Percentiles rank a stretch among this genome's conserved stretches.
These are phyloP conservation scores for Nannoperca obscura DNA, from an alignment of 2,797 vertebrate species.

Conservation along the genomic window DNA sequence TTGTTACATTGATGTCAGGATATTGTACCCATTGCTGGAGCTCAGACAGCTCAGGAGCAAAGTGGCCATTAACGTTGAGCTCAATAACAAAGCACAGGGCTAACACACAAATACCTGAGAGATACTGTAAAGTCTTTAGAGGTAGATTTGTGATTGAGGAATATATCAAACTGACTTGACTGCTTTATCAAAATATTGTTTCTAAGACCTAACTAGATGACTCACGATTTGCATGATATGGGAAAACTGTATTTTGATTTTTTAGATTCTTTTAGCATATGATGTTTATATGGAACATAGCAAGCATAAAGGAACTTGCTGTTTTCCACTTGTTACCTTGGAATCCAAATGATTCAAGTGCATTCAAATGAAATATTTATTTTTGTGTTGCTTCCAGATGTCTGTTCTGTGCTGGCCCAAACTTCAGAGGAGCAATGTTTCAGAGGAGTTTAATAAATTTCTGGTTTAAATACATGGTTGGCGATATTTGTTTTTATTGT, in stretches of 20 bases:
- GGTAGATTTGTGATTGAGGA: not conserved
- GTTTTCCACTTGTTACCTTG: not conserved
- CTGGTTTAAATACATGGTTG: not conserved
- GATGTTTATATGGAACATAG: not conserved
- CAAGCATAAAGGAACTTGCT: not conserved
- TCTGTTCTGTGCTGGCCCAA: not conserved
- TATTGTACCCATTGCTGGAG: constrained; percentile 14
- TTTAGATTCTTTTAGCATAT: not conserved
- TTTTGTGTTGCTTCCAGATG: not conserved
- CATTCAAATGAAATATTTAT: not conserved
- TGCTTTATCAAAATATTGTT: not conserved
- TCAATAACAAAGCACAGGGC: not conserved
- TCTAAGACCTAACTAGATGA: not conserved
- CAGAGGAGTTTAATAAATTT: too few species aligned
- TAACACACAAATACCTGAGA: not conserved
- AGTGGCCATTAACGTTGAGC: constrained; percentile 4
- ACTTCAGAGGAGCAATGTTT: not conserved
- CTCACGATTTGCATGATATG: not conserved
- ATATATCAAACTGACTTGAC: not conserved
- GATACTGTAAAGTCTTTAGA: not conserved
- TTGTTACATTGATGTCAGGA: constrained; percentile 28
- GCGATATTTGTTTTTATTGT: not conserved
- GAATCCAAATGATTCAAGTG: not conserved
- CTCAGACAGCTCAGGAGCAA: constrained; percentile 22
- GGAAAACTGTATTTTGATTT: not conserved